phyloP scores from a whole-genome alignment of 2,888 invertebrate genomes.

The Bedellia somnulentella region DNA sequence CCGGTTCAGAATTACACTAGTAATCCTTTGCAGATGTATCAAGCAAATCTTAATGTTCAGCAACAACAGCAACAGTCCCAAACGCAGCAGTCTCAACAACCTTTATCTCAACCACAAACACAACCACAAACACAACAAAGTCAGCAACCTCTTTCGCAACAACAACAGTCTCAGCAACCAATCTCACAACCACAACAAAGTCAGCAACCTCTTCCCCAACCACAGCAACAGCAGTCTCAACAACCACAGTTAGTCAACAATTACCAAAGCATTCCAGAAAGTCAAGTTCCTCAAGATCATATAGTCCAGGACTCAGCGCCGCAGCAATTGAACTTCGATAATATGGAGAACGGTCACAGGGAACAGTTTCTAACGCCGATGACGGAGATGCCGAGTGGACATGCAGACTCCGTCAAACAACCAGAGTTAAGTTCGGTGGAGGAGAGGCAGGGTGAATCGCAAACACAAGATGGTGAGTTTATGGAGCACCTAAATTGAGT shows the following conservation, averaged over 20 bases:
- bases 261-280: too few relatives aligned
- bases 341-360: conserved; percentile 26
- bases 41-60: conserved; percentile 17
- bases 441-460: conserved; percentile 30
- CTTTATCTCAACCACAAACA: conserved; percentile 7
- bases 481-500: too few relatives aligned
- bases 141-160: background rate
- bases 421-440: conserved; percentile 44
- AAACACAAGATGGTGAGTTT: conserved; percentile 29
- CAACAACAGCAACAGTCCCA: conserved; percentile 18
- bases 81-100: conserved; percentile 10
- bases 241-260: too few relatives aligned
- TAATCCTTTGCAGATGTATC: conserved; percentile 51
- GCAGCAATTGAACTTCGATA: conserved; percentile 22
- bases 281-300: background rate
- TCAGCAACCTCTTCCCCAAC: background rate
- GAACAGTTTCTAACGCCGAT: conserved; percentile 51
- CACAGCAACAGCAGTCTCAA: background rate
- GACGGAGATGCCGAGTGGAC: conserved; percentile 39
- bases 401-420: conserved; percentile 27
- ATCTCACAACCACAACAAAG: background rate
- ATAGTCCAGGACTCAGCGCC: too few relatives aligned
- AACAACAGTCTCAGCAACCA: background rate
- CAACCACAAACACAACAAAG: background rate
- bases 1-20: conserved; percentile 48